A percentile compares a stretch with the other conserved stretches of the same genome.
These are phyloP conservation scores for Steatornis caripensis DNA, from an alignment of 2,113 vertebrate species.

Conservation along the genomic window DNA sequence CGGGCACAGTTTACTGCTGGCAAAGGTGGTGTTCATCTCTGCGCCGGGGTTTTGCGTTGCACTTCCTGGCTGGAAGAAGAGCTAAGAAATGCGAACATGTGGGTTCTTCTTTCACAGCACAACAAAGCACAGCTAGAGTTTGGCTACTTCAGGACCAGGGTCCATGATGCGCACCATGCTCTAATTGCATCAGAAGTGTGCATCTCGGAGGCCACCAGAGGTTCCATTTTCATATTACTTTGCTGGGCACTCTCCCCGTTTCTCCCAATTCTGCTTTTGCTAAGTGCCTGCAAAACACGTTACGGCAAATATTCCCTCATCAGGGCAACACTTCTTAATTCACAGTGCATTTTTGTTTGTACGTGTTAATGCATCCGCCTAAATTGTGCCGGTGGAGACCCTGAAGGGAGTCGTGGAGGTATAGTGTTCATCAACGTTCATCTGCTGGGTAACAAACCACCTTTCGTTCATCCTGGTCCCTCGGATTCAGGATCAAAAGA, in stretches of 20 bases:
- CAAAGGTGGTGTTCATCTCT: neutral
- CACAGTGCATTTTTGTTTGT: neutral
- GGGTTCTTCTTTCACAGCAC: neutral
- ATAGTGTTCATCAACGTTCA: neutral
- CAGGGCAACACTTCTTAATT: neutral
- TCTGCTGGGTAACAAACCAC: neutral
- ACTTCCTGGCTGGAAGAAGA: neutral
- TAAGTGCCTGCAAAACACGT: slow-evolving; percentile 23
- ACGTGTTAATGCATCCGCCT: neutral
- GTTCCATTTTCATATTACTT: neutral
- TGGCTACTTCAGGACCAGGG: neutral
- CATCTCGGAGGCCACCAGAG: neutral
- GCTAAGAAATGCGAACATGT: neutral
- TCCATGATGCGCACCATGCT: neutral
- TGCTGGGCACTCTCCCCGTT: neutral
- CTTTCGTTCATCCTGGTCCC: neutral
- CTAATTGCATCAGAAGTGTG: neutral
- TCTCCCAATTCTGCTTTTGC: neutral
- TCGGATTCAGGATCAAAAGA: neutral
- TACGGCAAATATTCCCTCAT: neutral
- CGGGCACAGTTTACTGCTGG: neutral
- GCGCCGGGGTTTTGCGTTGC: neutral
- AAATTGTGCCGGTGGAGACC: neutral
- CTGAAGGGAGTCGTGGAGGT: neutral
- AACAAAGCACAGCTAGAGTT: neutral